Evolutionary conservation across 2,113 vertebrate species (phyloP), one percentile per base, ranked within the genome.

Genomic region (Miniopterus natalensis): DNA sequence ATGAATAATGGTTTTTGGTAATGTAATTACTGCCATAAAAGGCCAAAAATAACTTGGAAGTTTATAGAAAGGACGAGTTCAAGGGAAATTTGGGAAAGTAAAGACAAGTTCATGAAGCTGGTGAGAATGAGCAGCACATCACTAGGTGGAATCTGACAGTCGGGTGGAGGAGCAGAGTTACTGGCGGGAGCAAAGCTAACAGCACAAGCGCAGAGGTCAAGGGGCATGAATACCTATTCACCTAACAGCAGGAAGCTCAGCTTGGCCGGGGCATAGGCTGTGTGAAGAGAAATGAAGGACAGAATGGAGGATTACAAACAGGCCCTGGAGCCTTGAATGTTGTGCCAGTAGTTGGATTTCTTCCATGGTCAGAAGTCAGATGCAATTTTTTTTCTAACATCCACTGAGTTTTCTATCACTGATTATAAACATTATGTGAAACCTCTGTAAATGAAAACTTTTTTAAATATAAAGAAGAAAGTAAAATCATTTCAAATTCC

Each of bases 401-500:
- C 47, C 47, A 79, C 1, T 51, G 29, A 71, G n/a, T 42, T 83
- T 94, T 40, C 66, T 14, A 20, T 23, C 1, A 84, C 10, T 81
- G 27, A 79, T 75, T 65, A 63, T 36, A 85, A 95, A 85, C 14
- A 84, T 84, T 42, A 42, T 57, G 13, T 59, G 1, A 49, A 90
- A 75, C 75, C 31, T 70, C 1, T 63, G 14, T 27, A 90, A 95
- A 23, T 81, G 55, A 47, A 57, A 55, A 78, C 11, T 17, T 45
- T 68, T 84, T 77, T n/a, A 59, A 65, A 74, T 59, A n/a, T 78
- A 77, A 25, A 80, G 10, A 57, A 45, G 31, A 92, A 95, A 93
- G 55, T 81, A 78, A 77, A 87, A 53, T 47, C 36, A 55, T 2
- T 88, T 66, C 40, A 51, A 75, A 84, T 78, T 77, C 20, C 31